These are phyloP conservation scores for Nibea albiflora DNA, from an alignment of 2,113 vertebrate species.

Conservation along the genomic window DNA sequence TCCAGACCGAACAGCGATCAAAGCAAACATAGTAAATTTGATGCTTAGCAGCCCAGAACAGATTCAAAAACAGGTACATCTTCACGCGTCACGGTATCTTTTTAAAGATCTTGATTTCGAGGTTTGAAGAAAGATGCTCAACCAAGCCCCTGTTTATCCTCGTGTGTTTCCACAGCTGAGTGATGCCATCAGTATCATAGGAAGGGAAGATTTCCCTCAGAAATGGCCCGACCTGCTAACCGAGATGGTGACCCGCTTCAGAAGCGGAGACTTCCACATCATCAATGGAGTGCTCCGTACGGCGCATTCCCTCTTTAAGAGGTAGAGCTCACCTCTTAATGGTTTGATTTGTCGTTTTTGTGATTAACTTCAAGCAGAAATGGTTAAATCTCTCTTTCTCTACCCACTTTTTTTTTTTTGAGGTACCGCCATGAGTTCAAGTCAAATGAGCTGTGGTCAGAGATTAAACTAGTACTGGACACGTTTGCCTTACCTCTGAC, in stretches of 20 bases:
- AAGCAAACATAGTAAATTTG: slow-evolving; percentile 98
- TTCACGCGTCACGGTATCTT: not conserved
- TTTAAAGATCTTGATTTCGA: not conserved
- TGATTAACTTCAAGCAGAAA: not conserved
- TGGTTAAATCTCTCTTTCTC: not conserved
- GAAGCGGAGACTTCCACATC: slow-evolving; percentile 97
- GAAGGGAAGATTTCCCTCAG: slow-evolving; percentile 97
- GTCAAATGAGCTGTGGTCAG: slow-evolving; percentile 97
- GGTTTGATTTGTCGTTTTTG: not conserved
- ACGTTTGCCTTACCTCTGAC: slow-evolving; percentile 97
- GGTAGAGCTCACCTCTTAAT: slow-evolving; percentile 78
- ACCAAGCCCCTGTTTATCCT: not conserved
- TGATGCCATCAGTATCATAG: slow-evolving; percentile 98
- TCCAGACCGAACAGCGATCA: slow-evolving; percentile 92
- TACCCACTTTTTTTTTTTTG: slow-evolving; percentile 1
- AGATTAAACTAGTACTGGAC: slow-evolving; percentile 98
- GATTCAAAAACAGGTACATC: slow-evolving; percentile 96
- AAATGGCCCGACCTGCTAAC: slow-evolving; percentile 98
- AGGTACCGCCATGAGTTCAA: slow-evolving; percentile 99
- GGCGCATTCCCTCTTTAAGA: slow-evolving; percentile 97
- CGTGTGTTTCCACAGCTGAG: slow-evolving; percentile 86
- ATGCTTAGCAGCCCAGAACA: slow-evolving; percentile 99
- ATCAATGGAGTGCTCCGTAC: slow-evolving; percentile 98
- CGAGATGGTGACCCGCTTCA: slow-evolving; percentile 97
- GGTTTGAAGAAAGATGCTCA: not conserved